phyloP scores from a whole-genome alignment of 2,113 vertebrate genomes.

The Ciconia maguari region DNA sequence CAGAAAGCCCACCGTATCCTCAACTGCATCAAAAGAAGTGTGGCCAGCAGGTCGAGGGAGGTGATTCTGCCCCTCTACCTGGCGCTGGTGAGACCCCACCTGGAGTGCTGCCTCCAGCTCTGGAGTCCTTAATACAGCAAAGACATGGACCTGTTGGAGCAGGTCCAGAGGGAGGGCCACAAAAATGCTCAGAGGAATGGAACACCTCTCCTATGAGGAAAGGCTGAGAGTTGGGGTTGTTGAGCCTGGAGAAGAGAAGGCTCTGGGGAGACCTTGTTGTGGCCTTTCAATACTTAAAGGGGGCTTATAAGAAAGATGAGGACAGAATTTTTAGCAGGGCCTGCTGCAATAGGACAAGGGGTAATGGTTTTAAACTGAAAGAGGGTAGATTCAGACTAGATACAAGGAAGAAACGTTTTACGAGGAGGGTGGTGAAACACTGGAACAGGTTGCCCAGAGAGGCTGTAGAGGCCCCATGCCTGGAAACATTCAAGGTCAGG shows the following conservation, averaged over 20 bases:
- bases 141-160: not conserved
- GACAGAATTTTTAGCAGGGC: not conserved
- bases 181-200: not conserved
- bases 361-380: not conserved
- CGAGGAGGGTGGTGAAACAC: not conserved
- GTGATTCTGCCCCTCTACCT: not conserved
- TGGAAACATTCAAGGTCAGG: not conserved
- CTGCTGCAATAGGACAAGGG: not conserved
- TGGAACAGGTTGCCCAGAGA: not conserved
- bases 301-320: not conserved
- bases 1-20: no score
- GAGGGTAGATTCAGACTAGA: not conserved
- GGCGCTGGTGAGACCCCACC: not conserved
- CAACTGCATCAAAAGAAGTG: not conserved
- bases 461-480: not conserved
- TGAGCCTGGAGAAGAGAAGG: not conserved
- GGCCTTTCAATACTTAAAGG: not conserved
- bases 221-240: not conserved
- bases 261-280: not conserved
- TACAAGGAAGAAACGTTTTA: not conserved
- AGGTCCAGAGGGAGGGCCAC: not conserved
- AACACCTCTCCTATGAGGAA: not conserved
- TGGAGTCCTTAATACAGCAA: not conserved
- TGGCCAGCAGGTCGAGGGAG: not conserved
- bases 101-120: not conserved